Evolutionary conservation across 2,797 vertebrate genomes (phyloP), one percentile per base, ranked within the genome.

Genomic region (Tinamus major): DNA sequence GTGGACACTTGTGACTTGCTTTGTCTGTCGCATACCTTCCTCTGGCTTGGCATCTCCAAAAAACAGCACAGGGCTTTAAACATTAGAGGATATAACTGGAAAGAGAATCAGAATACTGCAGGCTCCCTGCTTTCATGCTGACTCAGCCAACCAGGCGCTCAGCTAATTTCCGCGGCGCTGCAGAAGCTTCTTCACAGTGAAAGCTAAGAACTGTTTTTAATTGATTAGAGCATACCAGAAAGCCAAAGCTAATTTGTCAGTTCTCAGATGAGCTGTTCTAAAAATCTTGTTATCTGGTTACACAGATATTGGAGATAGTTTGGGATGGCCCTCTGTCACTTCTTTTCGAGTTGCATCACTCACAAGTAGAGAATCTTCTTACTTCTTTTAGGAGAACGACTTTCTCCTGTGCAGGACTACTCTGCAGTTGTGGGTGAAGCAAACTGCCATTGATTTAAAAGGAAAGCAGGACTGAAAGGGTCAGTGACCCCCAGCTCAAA

Each of bases 381-480:
- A 78, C 41, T 46, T 79, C 31, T 6, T 0, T 2, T 49, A 53
- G 41, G 79, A 84, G 33, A 80, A 79, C 31, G 81, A 77, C 61
- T 49, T 27, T 27, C 19, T 92, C 48, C 44, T 79, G 55, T 70
- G 6, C 58, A 53, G 4, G 33, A 90, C 29, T 12, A 26, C 63
- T 77, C 68, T 79, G 70, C 31, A 85, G 55, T 24, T 91, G 75
- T 59, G 61, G 79, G 48, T 44, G 58, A 88, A 72, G 84, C 62
- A 53, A 91, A 94, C 88, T 78, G 64, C 27, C 70, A 33, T 0
- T 51, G 59, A 85, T 81, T 76, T 81, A 86, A 65, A 90, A 89
- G 49, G 77, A 93, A 94, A 92, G 55, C 37, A 90, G 62, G 53
- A 35, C 51, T 79, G 82, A 89, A 95, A 94, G 84, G 59, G 85